These are phyloP conservation scores for Drosophila nikananu DNA, from an alignment of 1,140 invertebrate genomes.

Conservation along the genomic window DNA sequence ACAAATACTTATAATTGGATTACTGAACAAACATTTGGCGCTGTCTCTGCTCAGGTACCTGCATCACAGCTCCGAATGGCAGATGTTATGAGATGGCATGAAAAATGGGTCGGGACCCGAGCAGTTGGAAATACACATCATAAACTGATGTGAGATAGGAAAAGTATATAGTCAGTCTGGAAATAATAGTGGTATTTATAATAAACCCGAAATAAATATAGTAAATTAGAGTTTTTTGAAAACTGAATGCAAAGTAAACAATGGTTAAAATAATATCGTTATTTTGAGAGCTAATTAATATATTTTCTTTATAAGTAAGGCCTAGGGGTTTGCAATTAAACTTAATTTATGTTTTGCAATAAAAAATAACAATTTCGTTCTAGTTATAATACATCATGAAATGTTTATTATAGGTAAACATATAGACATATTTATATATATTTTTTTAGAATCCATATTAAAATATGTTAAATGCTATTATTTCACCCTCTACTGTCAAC, in stretches of 20 bases:
- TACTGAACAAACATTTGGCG: constrained; percentile 24
- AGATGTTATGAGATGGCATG: constrained; percentile 13
- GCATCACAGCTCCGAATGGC: constrained; percentile 17
- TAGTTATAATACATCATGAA: too few species aligned
- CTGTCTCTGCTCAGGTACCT: constrained; percentile 22
- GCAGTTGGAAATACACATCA: background rate
- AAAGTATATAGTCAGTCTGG: background rate
- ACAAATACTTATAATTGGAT: constrained; percentile 36
- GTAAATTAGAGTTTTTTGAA: background rate
- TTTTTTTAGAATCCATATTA: background rate
- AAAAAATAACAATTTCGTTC: background rate
- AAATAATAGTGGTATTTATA: too few species aligned
- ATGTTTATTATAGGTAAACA: too few species aligned
- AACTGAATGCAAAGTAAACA: background rate
- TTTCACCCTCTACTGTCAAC: background rate
- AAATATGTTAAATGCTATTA: background rate
- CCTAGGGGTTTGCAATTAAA: background rate
- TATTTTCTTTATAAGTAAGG: background rate
- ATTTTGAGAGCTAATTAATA: background rate
- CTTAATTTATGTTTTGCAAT: background rate
- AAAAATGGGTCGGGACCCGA: constrained; percentile 27
- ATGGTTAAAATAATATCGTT: background rate
- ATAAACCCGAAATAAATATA: background rate
- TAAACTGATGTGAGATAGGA: background rate
- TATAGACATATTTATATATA: too few species aligned